A percentile compares a stretch with the other conserved stretches of the same genome.
Evolutionary conservation across 1,140 invertebrate genomes (phyloP).

Genomic region (Drosophila truncata): DNA sequence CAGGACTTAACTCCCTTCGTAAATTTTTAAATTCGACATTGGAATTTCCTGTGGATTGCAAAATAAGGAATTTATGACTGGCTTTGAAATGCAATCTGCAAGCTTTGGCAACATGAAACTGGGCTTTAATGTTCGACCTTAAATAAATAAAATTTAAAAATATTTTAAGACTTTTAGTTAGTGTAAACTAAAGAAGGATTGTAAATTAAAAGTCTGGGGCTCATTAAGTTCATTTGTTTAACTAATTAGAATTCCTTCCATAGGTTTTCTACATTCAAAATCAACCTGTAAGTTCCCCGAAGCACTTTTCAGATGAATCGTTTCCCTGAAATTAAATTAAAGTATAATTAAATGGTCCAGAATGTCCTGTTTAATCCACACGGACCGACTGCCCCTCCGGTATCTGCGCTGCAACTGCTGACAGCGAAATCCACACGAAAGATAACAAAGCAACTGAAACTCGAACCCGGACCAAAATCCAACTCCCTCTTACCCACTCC

Average conservation of each 20-base stretch:
- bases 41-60: neutral
- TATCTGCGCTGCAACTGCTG: conserved; percentile 36
- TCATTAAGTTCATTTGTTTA: neutral
- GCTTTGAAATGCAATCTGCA: neutral
- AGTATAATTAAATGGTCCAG: conserved; percentile 32
- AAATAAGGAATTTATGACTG: conserved; percentile 2
- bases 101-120: neutral
- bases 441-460: conserved; percentile 32
- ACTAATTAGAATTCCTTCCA: neutral
- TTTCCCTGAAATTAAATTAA: conserved; percentile 36
- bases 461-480: conserved; percentile 10
- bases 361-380: conserved; percentile 21
- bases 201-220: too few relatives aligned
- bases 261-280: neutral
- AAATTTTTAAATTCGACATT: neutral
- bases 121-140: too few relatives aligned
- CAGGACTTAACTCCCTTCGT: neutral
- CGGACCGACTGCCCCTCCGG: neutral
- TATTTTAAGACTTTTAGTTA: too few relatives aligned
- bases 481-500: conserved; percentile 31
- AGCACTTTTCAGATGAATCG: neutral
- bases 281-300: neutral
- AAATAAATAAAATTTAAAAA: neutral
- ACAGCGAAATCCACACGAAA: conserved; percentile 64
- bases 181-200: neutral